Evolutionary conservation across 1,140 invertebrate species (phyloP).

Genomic region (Drosophila miranda): DNA sequence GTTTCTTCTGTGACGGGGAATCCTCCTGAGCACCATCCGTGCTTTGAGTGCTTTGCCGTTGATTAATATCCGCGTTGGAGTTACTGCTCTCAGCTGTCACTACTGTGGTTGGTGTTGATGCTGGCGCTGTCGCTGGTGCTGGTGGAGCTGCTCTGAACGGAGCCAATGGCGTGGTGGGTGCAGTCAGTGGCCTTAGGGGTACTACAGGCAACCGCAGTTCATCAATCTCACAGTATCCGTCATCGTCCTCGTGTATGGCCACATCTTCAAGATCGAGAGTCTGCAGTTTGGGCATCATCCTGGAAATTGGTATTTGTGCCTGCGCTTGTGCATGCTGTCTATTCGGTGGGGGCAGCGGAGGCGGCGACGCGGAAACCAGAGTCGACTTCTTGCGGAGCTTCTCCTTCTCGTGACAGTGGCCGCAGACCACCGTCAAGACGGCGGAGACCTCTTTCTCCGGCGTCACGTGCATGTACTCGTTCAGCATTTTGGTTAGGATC

Average conservation of each 20-base stretch:
- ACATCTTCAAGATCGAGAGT: conserved; percentile 56
- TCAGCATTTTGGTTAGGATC: conserved; percentile 73
- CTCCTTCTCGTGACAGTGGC: conserved; percentile 76
- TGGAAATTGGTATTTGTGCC: conserved; percentile 59
- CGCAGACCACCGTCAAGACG: conserved; percentile 76
- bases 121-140: too few species aligned
- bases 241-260: conserved; percentile 79
- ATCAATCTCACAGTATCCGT: conserved; percentile 82
- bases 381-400: conserved; percentile 41
- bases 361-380: conserved; percentile 33
- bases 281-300: conserved; percentile 54
- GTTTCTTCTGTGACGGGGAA: neutral
- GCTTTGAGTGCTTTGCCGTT: conserved; percentile 35
- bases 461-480: conserved; percentile 80
- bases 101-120: conserved; percentile 10
- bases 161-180: conserved; percentile 46
- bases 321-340: conserved; percentile 69
- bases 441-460: conserved; percentile 75
- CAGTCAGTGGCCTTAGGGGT: conserved; percentile 43
- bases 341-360: conserved; percentile 72
- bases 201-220: conserved; percentile 77
- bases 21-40: conserved; percentile 15
- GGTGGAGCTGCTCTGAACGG: conserved; percentile 41
- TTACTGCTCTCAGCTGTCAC: conserved; percentile 1
- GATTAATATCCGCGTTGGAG: conserved; percentile 30